phyloP scores from a whole-genome alignment of 2,113 vertebrate genomes.

The Colius striatus region DNA sequence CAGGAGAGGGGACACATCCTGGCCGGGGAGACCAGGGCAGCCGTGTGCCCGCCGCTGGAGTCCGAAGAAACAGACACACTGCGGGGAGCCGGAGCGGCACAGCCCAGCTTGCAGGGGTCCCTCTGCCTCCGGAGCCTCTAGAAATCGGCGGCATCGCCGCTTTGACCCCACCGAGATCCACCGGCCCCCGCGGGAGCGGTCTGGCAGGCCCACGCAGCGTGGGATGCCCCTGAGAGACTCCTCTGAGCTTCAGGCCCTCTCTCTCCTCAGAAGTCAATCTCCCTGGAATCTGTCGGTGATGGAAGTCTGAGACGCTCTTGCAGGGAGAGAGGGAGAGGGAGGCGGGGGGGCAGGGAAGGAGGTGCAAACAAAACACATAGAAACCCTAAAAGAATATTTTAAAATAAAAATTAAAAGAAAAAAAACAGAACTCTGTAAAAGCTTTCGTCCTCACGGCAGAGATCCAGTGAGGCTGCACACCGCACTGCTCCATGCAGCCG shows the following conservation, averaged over 20 bases:
- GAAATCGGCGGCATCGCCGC: background rate
- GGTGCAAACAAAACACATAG: background rate
- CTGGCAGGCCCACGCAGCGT: accelerated
- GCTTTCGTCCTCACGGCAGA: background rate
- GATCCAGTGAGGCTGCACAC: background rate
- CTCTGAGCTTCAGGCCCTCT: background rate
- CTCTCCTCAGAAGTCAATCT: background rate
- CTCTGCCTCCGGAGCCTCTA: no score
- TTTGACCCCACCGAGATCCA: background rate
- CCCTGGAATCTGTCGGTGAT: background rate
- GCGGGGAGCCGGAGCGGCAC: background rate
- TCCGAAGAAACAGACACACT: background rate
- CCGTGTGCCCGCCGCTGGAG: no score
- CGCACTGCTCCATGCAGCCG: no score
- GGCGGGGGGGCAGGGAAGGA: no score
- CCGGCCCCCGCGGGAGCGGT: background rate
- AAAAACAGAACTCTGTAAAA: background rate
- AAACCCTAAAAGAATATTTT: background rate
- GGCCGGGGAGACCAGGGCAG: background rate
- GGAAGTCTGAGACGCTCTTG: background rate
- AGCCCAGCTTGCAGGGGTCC: background rate
- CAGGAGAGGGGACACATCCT: background rate
- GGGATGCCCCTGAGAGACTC: background rate
- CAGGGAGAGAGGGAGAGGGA: background rate
- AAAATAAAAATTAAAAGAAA: background rate